Percentiles rank a stretch among this genome's conserved stretches.
These are phyloP conservation scores for Malachius bipustulatus DNA, from an alignment of 2,888 invertebrate species.

Conservation along the genomic window DNA sequence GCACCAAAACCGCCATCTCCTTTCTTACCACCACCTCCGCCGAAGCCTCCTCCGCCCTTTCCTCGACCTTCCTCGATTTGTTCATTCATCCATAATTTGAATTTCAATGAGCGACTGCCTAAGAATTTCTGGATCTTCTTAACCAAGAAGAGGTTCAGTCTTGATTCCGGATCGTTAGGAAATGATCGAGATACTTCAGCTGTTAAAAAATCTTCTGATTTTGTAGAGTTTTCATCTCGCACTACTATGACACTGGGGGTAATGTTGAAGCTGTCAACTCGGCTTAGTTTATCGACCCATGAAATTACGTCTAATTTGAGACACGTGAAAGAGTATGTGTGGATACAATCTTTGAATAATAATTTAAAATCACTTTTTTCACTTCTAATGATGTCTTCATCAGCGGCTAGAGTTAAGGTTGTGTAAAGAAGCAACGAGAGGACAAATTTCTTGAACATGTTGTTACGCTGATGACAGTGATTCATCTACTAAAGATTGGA, in stretches of 20 bases:
- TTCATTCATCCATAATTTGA: slow-evolving; percentile 51
- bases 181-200: slow-evolving; percentile 59
- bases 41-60: slow-evolving; percentile 25
- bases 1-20: slow-evolving; percentile 41
- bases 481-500: too few relatives aligned
- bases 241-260: background rate
- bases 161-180: slow-evolving; percentile 58
- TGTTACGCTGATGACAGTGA: too few relatives aligned
- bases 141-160: slow-evolving; percentile 58
- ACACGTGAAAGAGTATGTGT: background rate
- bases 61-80: slow-evolving; percentile 37
- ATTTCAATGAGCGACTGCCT: slow-evolving; percentile 56
- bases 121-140: slow-evolving; percentile 56
- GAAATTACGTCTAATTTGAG: slow-evolving; percentile 33
- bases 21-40: slow-evolving; percentile 34
- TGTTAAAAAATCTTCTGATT: slow-evolving; percentile 50
- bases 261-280: background rate
- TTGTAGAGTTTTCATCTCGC: background rate
- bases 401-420: slow-evolving; percentile 6
- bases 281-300: background rate
- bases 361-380: slow-evolving; percentile 31
- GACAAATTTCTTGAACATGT: slow-evolving; percentile 19
- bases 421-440: slow-evolving; percentile 13
- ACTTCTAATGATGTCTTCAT: slow-evolving; percentile 12
- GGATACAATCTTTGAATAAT: slow-evolving; percentile 11